Conservation (phyloP, 2,797 vertebrate genomes). For the Octomys mimax region DNA sequence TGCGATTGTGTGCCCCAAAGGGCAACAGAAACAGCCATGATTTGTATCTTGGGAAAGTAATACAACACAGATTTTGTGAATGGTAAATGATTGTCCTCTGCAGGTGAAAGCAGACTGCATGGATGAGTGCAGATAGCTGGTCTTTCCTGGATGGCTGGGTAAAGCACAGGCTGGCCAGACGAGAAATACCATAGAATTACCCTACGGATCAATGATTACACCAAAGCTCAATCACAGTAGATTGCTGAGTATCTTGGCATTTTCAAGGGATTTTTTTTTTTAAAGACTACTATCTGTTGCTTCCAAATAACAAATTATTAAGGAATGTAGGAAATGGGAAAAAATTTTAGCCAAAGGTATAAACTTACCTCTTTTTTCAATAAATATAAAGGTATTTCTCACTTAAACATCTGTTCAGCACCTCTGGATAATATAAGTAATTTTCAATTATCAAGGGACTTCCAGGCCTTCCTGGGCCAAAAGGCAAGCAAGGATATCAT, state of each 20-base stretch:
- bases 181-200: not conserved
- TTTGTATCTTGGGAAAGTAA: conserved; percentile 53
- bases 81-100: not conserved
- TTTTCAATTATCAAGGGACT: conserved; percentile 90
- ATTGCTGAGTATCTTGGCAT: not conserved
- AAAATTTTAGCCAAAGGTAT: conserved; percentile 44
- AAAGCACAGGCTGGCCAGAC: not conserved
- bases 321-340: conserved; percentile 22
- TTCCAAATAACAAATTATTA: conserved; percentile 57
- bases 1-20: conserved; percentile 48
- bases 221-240: not conserved
- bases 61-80: not conserved
- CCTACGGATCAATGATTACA: not conserved
- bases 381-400: conserved; percentile 51
- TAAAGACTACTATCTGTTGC: conserved; percentile 18
- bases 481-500: conserved; percentile 91
- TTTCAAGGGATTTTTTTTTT: not conserved
- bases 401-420: conserved; percentile 35
- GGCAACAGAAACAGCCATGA: not conserved
- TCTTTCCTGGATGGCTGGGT: not conserved
- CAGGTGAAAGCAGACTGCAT: not conserved
- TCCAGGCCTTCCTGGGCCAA: conserved; percentile 91
- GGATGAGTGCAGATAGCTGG: not conserved
- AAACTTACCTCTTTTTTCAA: not conserved
- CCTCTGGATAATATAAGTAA: conserved; percentile 64